Evolutionary conservation across 2,797 vertebrate genomes (phyloP).

Genomic region (Rhinophrynus dorsalis): DNA sequence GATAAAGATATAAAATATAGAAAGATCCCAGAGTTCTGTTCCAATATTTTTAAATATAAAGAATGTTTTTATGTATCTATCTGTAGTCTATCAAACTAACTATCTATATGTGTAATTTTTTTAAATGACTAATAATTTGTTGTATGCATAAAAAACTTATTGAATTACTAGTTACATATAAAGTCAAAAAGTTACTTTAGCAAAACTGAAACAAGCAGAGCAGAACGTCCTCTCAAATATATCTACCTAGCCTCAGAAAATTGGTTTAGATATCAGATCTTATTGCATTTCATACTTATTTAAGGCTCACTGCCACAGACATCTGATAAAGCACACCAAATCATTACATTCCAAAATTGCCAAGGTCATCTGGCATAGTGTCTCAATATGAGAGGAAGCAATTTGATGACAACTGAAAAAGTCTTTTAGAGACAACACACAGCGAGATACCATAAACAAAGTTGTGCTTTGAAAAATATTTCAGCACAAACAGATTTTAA

Average conservation of each 20-base stretch:
- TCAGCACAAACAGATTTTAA: too few species aligned
- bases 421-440: background rate
- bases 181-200: slow-evolving; percentile 53
- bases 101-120: too few species aligned
- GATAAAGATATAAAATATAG: too few species aligned
- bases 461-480: too few species aligned
- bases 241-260: slow-evolving; percentile 50
- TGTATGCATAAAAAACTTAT: too few species aligned
- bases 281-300: slow-evolving; percentile 53
- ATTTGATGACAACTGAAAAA: background rate
- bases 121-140: slow-evolving; percentile 36
- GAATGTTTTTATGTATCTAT: too few species aligned
- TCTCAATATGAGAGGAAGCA: slow-evolving; percentile 15
- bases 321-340: slow-evolving; percentile 51
- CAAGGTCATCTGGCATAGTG: slow-evolving; percentile 41
- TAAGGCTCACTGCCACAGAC: slow-evolving; percentile 19
- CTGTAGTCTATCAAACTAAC: too few species aligned
- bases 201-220: slow-evolving; percentile 53
- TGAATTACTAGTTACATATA: slow-evolving; percentile 51
- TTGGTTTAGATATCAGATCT: slow-evolving; percentile 59
- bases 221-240: slow-evolving; percentile 54
- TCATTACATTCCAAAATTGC: slow-evolving; percentile 43
- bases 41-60: too few species aligned
- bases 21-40: too few species aligned
- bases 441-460: too few species aligned